Percentiles rank a stretch among this genome's conserved stretches.
Conservation (phyloP, 1,140 invertebrate genomes). For the Drosophila oshimai region DNA sequence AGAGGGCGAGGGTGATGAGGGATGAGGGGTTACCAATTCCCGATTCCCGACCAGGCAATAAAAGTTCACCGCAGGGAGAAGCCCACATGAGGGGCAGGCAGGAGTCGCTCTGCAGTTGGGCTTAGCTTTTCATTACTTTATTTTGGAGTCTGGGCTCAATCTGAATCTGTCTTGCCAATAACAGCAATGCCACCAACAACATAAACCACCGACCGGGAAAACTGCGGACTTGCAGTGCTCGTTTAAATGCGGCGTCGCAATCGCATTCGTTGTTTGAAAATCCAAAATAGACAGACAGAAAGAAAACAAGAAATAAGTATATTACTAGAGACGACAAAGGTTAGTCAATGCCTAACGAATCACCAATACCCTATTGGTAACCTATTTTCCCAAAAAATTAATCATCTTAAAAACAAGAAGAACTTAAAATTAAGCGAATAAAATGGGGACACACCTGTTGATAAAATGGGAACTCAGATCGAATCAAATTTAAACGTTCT, state of each 20-base stretch:
- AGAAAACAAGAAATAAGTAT: slow-evolving; percentile 49
- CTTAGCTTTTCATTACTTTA: slow-evolving; percentile 55
- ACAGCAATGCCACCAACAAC: slow-evolving; percentile 25
- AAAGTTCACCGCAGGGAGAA: slow-evolving; percentile 23
- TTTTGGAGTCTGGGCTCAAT: slow-evolving; percentile 40
- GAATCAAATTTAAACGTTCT: not conserved
- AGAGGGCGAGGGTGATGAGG: not conserved
- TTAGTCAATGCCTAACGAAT: not conserved
- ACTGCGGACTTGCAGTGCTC: slow-evolving; percentile 23
- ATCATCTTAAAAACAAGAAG: no score
- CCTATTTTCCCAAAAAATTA: no score
- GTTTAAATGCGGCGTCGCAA: slow-evolving; percentile 46
- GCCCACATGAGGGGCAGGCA: slow-evolving; percentile 3
- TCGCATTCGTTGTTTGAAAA: slow-evolving; percentile 44
- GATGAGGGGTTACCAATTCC: not conserved
- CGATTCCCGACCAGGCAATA: slow-evolving; percentile 25
- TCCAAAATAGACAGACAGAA: slow-evolving; percentile 39
- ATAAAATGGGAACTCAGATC: not conserved
- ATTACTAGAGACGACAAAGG: slow-evolving; percentile 28
- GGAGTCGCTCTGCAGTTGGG: slow-evolving; percentile 9
- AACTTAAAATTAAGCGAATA: not conserved
- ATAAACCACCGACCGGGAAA: not conserved
- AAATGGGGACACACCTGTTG: not conserved
- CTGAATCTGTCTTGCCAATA: slow-evolving; percentile 46
- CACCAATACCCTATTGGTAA: slow-evolving; percentile 6